These are phyloP conservation scores for Lutjanus campechanus DNA, from an alignment of 2,797 vertebrate genomes.

Conservation along the genomic window DNA sequence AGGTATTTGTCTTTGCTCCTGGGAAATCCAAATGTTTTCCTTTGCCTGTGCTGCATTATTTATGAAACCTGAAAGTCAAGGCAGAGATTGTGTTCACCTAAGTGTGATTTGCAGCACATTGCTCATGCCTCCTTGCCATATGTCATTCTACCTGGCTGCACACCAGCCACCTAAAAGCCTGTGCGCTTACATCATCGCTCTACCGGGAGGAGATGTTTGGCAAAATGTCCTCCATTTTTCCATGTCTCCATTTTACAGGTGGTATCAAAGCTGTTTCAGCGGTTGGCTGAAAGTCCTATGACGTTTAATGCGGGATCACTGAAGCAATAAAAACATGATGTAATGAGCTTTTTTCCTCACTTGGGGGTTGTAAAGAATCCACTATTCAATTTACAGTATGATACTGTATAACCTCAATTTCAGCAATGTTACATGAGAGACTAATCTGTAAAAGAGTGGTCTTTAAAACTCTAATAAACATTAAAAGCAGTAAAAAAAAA, in stretches of 20 bases:
- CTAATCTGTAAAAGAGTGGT: background rate
- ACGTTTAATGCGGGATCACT: conserved; percentile 4
- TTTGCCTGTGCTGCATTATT: conserved; percentile 80
- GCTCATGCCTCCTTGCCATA: conserved; percentile 68
- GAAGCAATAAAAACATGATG: conserved; percentile 20
- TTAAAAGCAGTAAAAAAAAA: background rate
- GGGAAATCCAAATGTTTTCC: conserved; percentile 82
- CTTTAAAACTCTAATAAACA: conserved; percentile 17
- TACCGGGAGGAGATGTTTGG: conserved; percentile 59
- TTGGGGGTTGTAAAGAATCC: conserved; percentile 23
- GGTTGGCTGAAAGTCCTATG: background rate
- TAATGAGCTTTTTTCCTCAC: conserved; percentile 3
- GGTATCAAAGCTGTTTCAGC: conserved; percentile 3
- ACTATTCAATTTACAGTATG: conserved; percentile 14
- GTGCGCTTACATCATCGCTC: conserved; percentile 64
- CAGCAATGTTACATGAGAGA: conserved; percentile 18
- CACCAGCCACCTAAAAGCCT: conserved; percentile 72
- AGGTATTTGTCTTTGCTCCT: conserved; percentile 81
- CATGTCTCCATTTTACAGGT: conserved; percentile 13
- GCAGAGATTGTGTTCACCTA: conserved; percentile 81
- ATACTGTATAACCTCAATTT: conserved; percentile 24
- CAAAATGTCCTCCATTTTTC: conserved; percentile 37
- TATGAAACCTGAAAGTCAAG: conserved; percentile 78
- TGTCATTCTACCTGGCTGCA: conserved; percentile 79
- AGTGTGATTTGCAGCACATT: conserved; percentile 74